Evolutionary conservation across 2,888 invertebrate genomes (phyloP).

Genomic region (Drosophila incognita): DNA sequence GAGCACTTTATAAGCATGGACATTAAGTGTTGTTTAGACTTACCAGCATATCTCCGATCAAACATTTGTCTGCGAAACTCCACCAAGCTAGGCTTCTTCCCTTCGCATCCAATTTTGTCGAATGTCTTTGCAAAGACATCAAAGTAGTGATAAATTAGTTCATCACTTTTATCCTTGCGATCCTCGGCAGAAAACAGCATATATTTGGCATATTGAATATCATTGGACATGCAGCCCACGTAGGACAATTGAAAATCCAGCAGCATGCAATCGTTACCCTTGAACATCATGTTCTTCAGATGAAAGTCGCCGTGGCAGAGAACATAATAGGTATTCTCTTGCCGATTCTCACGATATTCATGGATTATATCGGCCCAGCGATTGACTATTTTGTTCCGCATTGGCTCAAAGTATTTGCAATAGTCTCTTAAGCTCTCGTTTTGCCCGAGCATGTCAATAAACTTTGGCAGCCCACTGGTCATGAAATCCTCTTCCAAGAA

Average conservation of each 20-base stretch:
- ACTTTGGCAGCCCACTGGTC: conserved; percentile 41
- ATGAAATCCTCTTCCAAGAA: conserved; percentile 34
- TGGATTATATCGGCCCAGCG: conserved; percentile 27
- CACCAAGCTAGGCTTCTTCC: conserved; percentile 52
- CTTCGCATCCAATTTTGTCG: conserved; percentile 55
- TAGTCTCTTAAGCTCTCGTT: conserved; percentile 48
- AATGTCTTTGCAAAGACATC: conserved; percentile 57
- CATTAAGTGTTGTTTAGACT: conserved; percentile 26
- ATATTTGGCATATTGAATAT: conserved; percentile 65
- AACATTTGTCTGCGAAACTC: conserved; percentile 56
- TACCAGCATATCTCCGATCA: conserved; percentile 59
- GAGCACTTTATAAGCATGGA: background rate
- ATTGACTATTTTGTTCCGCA: conserved; percentile 35
- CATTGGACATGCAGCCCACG: conserved; percentile 62
- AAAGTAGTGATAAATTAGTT: conserved; percentile 69
- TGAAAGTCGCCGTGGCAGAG: conserved; percentile 78
- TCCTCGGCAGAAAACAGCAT: conserved; percentile 59
- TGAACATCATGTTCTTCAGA: conserved; percentile 73
- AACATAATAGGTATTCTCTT: conserved; percentile 54
- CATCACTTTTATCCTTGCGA: conserved; percentile 49
- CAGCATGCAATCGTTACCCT: conserved; percentile 64
- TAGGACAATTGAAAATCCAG: conserved; percentile 71
- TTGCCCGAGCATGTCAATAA: conserved; percentile 49
- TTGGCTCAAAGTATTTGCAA: conserved; percentile 54
- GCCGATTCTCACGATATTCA: conserved; percentile 55